Evolutionary conservation across 2,113 vertebrate genomes (phyloP).

Genomic region (Polypterus bichir): DNA sequence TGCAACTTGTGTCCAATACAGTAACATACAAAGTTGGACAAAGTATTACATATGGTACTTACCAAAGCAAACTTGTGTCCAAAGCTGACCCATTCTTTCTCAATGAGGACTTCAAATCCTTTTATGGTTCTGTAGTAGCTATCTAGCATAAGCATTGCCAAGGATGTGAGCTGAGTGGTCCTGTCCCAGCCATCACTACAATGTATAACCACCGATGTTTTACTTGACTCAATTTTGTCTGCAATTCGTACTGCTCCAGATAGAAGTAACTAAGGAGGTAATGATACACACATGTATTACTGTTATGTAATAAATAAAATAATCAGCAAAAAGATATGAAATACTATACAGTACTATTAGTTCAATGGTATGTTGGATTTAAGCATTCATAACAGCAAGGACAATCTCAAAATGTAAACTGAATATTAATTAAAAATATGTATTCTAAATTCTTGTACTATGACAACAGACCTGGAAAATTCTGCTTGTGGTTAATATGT

Average conservation of each 20-base stretch:
- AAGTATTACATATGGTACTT: constrained; percentile 24
- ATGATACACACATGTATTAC: constrained; percentile 10
- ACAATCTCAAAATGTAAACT: too few relatives aligned
- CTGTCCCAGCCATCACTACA: constrained; percentile 94
- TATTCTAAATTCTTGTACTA: too few relatives aligned
- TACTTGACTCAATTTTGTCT: constrained; percentile 81
- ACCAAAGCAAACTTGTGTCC: constrained; percentile 88
- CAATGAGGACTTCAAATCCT: constrained; percentile 85
- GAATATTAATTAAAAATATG: too few relatives aligned
- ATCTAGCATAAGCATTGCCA: constrained; percentile 95
- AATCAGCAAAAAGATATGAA: too few relatives aligned
- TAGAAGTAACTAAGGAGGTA: constrained; percentile 61
- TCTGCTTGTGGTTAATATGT: too few relatives aligned
- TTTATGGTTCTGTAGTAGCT: constrained; percentile 79
- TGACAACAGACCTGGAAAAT: too few relatives aligned
- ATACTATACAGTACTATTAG: too few relatives aligned
- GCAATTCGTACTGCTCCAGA: constrained; percentile 78
- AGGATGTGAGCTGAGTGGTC: constrained; percentile 80
- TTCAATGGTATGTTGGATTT: too few relatives aligned
- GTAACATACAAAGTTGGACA: background rate
- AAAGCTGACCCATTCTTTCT: constrained; percentile 95
- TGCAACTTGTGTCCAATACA: background rate
- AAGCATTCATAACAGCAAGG: too few relatives aligned
- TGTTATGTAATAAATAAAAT: too few relatives aligned
- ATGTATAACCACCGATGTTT: constrained; percentile 88